phyloP scores from a whole-genome alignment of 1,140 invertebrate genomes.

The Aradophagus sp. region DNA sequence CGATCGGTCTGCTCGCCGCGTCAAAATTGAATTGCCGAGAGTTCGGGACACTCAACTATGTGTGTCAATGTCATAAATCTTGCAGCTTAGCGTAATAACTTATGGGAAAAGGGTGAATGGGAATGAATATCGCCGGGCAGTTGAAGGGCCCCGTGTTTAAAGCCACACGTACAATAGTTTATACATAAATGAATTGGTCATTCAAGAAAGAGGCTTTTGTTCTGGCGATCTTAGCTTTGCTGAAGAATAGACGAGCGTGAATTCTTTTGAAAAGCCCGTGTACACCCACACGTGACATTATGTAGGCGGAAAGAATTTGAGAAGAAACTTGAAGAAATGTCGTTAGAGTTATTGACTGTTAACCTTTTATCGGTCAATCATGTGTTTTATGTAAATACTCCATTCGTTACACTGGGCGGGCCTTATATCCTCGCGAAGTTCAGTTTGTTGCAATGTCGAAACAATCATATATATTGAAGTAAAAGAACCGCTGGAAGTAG shows the following conservation, averaged over 20 bases:
- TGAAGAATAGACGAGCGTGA: constrained; percentile 27
- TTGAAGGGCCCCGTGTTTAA: constrained; percentile 31
- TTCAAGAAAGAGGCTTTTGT: constrained; percentile 55
- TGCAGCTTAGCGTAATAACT: constrained; percentile 21
- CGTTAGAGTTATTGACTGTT: constrained; percentile 45
- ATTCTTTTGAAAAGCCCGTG: constrained; percentile 40
- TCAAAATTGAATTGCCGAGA: neutral
- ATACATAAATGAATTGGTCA: constrained; percentile 51
- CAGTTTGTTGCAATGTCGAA: too few relatives aligned
- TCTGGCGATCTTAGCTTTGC: constrained; percentile 33
- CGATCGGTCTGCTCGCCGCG: too few relatives aligned
- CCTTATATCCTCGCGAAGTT: neutral
- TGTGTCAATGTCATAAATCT: constrained; percentile 53
- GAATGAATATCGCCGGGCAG: constrained; percentile 36
- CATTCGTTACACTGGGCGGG: neutral
- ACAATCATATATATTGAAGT: too few relatives aligned
- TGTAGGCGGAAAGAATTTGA: constrained; percentile 52
- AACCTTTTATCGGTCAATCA: constrained; percentile 46
- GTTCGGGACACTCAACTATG: constrained; percentile 20
- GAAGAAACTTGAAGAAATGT: constrained; percentile 33
- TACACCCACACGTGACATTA: constrained; percentile 39
- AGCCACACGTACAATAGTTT: constrained; percentile 44
- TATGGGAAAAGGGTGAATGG: constrained; percentile 30
- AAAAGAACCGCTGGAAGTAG: too few relatives aligned
- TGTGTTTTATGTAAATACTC: constrained; percentile 44